These are phyloP conservation scores for Gobionotothen gibberifrons DNA, from an alignment of 2,797 vertebrate species.

Conservation along the genomic window DNA sequence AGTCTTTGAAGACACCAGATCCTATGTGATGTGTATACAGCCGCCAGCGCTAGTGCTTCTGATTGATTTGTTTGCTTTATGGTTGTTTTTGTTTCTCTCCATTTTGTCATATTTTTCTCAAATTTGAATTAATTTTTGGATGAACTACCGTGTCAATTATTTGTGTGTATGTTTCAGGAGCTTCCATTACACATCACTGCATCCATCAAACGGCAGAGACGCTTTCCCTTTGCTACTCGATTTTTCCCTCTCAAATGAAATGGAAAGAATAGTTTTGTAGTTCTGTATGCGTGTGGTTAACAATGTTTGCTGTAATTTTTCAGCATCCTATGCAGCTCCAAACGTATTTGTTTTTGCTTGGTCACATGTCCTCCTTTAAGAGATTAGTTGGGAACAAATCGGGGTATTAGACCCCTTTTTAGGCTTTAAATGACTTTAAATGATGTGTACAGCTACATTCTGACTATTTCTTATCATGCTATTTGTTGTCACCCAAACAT, in stretches of 20 bases:
- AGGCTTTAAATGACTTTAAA: neutral
- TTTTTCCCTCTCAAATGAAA: constrained; percentile 32
- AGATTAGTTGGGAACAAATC: neutral
- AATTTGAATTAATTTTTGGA: constrained; percentile 63
- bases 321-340: neutral
- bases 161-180: constrained; percentile 45
- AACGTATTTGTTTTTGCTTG: neutral
- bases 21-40: constrained; percentile 99
- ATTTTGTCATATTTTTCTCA: constrained; percentile 69
- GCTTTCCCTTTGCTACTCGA: constrained; percentile 26
- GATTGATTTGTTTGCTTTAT: constrained; percentile 89
- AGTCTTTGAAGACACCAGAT: constrained; percentile 99
- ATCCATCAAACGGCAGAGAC: constrained; percentile 51
- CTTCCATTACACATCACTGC: constrained; percentile 64
- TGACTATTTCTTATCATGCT: neutral
- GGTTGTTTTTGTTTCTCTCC: constrained; percentile 68
- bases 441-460: neutral
- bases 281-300: constrained; percentile 25
- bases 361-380: neutral
- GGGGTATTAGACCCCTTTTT: neutral
- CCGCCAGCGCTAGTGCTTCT: constrained; percentile 92
- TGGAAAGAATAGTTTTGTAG: neutral
- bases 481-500: neutral
- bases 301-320: constrained; percentile 33
- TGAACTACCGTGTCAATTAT: constrained; percentile 57